These are phyloP conservation scores for Prinia subflava DNA, from an alignment of 2,113 vertebrate genomes.

Conservation along the genomic window DNA sequence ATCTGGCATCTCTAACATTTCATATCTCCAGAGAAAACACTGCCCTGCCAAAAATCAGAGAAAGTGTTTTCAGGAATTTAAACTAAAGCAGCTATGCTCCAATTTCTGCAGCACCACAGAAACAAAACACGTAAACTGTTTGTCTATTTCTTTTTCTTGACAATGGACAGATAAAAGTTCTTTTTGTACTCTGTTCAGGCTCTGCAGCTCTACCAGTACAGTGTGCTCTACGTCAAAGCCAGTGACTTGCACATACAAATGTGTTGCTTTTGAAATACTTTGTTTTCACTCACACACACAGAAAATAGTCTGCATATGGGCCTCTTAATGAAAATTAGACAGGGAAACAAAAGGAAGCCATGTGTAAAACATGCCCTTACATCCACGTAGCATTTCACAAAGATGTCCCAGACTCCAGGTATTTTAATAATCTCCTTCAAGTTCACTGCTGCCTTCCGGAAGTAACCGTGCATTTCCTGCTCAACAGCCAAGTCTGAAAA, in stretches of 20 bases:
- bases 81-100: neutral
- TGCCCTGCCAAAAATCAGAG: neutral
- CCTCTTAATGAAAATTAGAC: neutral
- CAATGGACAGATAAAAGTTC: neutral
- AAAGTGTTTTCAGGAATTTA: neutral
- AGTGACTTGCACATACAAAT: neutral
- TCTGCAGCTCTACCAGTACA: neutral
- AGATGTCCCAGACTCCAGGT: constrained; percentile 92
- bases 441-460: constrained; percentile 81
- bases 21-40: neutral
- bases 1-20: neutral
- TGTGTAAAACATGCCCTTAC: constrained; percentile 66
- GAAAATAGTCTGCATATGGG: neutral
- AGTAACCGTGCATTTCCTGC: constrained; percentile 76
- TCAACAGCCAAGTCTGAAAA: constrained; percentile 35
- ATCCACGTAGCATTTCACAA: constrained; percentile 86
- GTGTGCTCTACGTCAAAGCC: neutral
- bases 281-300: neutral
- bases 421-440: constrained; percentile 78
- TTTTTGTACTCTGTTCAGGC: neutral
- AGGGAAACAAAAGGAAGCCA: neutral
- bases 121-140: neutral
- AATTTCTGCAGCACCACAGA: neutral
- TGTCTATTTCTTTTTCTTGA: neutral
- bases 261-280: neutral